phyloP scores from a whole-genome alignment of 2,113 vertebrate species.

The Rissa tridactyla region DNA sequence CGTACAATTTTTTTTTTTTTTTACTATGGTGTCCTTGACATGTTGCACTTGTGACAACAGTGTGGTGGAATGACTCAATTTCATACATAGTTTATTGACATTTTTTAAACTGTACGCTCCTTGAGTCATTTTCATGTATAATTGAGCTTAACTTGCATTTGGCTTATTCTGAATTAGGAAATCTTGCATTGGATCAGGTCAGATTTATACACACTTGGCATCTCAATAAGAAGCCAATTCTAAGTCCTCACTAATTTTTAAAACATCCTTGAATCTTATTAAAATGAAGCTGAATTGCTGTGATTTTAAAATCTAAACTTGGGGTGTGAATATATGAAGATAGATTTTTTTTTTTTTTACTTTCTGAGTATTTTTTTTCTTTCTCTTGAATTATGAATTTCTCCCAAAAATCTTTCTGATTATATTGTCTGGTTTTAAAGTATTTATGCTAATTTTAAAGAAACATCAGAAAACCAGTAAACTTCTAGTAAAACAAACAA shows the following conservation, averaged over 20 bases:
- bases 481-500: background rate
- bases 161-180: slow-evolving; percentile 44
- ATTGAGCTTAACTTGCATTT: slow-evolving; percentile 66
- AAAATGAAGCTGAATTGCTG: background rate
- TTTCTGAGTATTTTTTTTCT: background rate
- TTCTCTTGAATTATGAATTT: background rate
- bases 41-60: slow-evolving; percentile 34
- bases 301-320: background rate
- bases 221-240: background rate
- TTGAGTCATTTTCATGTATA: slow-evolving; percentile 66
- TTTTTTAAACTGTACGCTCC: slow-evolving; percentile 24
- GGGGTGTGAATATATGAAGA: background rate
- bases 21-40: background rate
- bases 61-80: slow-evolving; percentile 15
- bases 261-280: background rate
- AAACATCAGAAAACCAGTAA: background rate
- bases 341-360: background rate
- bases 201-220: slow-evolving; percentile 24
- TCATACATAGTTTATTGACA: slow-evolving; percentile 64
- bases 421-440: background rate
- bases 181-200: background rate
- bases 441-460: background rate
- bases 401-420: background rate
- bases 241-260: background rate
- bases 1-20: background rate